A percentile compares a stretch with the other conserved stretches of the same genome.
phyloP scores from a whole-genome alignment of 2,888 invertebrate species.

The Tridacna crocea region DNA sequence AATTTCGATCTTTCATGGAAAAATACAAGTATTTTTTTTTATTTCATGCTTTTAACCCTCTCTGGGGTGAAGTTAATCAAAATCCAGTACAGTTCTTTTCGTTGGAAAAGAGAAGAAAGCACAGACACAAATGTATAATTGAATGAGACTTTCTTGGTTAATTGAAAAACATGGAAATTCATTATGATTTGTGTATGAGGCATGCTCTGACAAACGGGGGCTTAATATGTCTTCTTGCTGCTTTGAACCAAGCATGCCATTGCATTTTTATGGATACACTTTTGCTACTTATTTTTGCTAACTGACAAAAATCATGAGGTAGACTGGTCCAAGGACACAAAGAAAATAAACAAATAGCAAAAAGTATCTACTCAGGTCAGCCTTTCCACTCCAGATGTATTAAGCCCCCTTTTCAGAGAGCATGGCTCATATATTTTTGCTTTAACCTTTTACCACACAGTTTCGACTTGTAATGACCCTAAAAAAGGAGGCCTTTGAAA shows the following conservation, averaged over 20 bases:
- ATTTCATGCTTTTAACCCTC: no score
- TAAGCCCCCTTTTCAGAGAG: no score
- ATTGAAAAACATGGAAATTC: neutral
- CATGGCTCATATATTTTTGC: slow-evolving; percentile 3
- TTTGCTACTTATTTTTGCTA: no score
- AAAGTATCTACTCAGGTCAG: no score
- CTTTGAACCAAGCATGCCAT: no score
- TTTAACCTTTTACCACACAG: slow-evolving; percentile 53
- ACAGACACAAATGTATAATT: neutral
- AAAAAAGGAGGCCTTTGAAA: neutral
- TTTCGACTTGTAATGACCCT: slow-evolving; percentile 75
- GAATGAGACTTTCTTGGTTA: neutral
- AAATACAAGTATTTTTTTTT: no score
- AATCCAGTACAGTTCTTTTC: no score
- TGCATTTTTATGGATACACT: no score
- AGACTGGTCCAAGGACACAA: slow-evolving; percentile 26
- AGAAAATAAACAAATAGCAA: no score
- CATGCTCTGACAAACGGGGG: slow-evolving; percentile 47
- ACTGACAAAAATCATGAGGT: slow-evolving; percentile 32
- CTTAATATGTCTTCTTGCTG: slow-evolving; percentile 37
- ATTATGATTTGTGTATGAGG: neutral
- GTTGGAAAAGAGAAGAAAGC: neutral
- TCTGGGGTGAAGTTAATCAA: no score
- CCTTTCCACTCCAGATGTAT: no score
- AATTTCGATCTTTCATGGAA: no score